Evolutionary conservation across 2,113 vertebrate species (phyloP).

Genomic region (Cathartes aura): DNA sequence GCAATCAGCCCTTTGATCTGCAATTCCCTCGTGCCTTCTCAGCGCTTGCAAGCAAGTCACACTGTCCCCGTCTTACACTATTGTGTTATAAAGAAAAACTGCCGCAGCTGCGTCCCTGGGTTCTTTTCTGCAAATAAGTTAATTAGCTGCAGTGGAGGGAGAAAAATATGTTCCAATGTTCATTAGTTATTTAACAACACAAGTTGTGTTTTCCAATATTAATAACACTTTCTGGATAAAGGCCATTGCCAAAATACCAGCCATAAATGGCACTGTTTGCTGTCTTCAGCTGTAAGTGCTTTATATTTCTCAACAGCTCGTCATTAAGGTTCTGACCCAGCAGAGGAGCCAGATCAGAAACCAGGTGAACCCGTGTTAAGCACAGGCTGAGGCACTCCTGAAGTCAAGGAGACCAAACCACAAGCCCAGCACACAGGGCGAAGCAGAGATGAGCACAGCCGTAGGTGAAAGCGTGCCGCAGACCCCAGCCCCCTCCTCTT

Average conservation of each 20-base stretch:
- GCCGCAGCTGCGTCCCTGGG: neutral
- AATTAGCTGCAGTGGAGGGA: neutral
- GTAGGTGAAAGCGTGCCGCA: fast-evolving
- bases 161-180: neutral
- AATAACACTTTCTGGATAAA: neutral
- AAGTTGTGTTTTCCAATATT: constrained; percentile 23
- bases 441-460: fast-evolving
- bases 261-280: neutral
- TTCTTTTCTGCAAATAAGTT: constrained; percentile 6
- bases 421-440: fast-evolving
- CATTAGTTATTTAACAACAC: constrained; percentile 26
- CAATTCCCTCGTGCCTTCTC: neutral
- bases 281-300: neutral
- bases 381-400: neutral
- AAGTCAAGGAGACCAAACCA: neutral
- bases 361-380: fast-evolving
- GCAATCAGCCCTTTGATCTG: neutral
- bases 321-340: neutral
- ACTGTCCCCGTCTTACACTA: neutral
- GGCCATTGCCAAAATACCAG: neutral
- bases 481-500: neutral
- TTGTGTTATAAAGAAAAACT: neutral
- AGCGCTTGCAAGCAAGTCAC: neutral
- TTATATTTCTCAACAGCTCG: neutral
- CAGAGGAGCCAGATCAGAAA: neutral